Evolutionary conservation across 1,140 invertebrate species (phyloP), one percentile per base, ranked within the genome.

Genomic region (Saccostrea echinata): DNA sequence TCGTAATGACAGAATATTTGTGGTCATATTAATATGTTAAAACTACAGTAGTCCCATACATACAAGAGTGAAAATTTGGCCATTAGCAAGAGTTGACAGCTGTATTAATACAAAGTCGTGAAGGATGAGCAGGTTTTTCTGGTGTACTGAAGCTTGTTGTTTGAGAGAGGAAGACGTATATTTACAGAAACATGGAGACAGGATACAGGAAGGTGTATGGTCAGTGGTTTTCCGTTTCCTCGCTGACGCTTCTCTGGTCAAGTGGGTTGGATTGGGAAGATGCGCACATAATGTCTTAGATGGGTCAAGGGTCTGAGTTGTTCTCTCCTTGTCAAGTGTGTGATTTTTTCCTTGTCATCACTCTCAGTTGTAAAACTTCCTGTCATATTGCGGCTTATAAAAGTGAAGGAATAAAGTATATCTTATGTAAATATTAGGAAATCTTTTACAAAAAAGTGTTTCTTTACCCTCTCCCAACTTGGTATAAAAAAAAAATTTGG

Each of bases 291-390:
- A 24, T 71, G 21, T 27, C 24, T 27, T 24, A 13, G 64, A 71
- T 30, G 24, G 43, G 30, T 76, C 68, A 76, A 76, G 68, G 24
- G 68, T 76, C 68, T 76, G 24, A 33, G 27, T 76, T 76, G 68
- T 76, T 21, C 68, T 33, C 27, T 27, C 16, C 1, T 33, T 24
- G 12, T 71, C 30, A 61, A 21, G 55, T 61, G 55, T 61, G 18
- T 18, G 55, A 61, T 76, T 76, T 43, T 43, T 61, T 76, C 68
- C 27, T 76, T 64, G 16, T 64, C 24, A 3, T 33, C 68, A 76
- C 27, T 8, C 64, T 24, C 57, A 12, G 12, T 30, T 18, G 16
- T 61, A 13, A 27, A 76, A 76, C 68, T 76, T 76, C 68, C 68
- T 76, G 24, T 76, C 27, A 76, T 4, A 13, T 76, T 76, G 68